Evolutionary conservation across 2,888 invertebrate species (phyloP), one percentile per base, ranked within the genome.

Genomic region (Lissonota sp.): DNA sequence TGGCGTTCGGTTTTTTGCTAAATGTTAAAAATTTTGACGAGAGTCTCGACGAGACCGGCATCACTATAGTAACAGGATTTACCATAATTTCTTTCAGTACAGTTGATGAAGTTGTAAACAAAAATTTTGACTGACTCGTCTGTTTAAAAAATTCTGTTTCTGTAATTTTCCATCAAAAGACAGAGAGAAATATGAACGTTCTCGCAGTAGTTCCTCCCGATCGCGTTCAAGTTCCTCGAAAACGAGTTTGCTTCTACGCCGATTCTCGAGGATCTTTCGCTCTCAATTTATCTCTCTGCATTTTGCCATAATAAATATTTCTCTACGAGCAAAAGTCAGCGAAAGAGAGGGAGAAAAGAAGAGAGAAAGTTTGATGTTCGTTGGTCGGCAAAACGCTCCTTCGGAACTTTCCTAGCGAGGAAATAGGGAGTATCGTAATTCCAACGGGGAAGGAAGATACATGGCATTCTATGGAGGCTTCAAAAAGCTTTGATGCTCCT

Each of bases 161-260:
- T 26, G 26, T 26, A 26, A 26, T 26, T 26, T 26, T 26, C 3
- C 26, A 26, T 26, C 26, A 44, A 6, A 42, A 39, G 39, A 60
- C 66, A 44, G 44, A 26, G 67, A 58, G 66, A 72, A 76, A 80
- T 80, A 72, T 49, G 76, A 80, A 49, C 46, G 62, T 62, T 39
- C 67, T 53, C 53, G 53, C 58, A 12, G 62, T 12, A 16, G 64
- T 40, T 69, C 44, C 4, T 44, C 60, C n/a, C 57, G 60, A 26
- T 62, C 60, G 51, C 60, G 44, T 70, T 53, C 70, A 37, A 74
- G 62, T 80, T 80, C 76, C 51, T 62, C 62, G 80, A 80, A 26
- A 80, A 72, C 80, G 80, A 76, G 76, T 76, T 80, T 72, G 66
- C 75, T 70, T 66, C 66, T 26, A 53, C 53, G 42, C 53, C 40